Evolutionary conservation across 1,140 invertebrate genomes (phyloP).

Genomic region (Tetragonula clypearis): DNA sequence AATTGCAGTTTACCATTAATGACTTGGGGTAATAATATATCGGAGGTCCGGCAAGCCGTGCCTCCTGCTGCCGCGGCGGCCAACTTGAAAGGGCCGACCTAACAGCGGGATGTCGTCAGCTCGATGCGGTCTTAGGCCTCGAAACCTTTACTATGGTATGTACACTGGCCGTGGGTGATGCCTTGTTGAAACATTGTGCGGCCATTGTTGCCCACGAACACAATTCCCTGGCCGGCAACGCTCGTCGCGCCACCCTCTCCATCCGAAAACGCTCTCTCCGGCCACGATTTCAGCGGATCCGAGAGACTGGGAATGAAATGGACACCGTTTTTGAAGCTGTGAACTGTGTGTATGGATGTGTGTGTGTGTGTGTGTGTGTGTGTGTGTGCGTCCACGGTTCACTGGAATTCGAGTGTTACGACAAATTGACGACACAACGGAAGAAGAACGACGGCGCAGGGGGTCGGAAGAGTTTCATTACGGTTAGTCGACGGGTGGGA

Average conservation of each 20-base stretch:
- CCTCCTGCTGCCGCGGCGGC: constrained; percentile 78
- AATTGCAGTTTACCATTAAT: constrained; percentile 81
- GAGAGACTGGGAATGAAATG: constrained; percentile 19
- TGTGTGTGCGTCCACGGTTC: no score
- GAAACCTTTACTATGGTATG: constrained; percentile 60
- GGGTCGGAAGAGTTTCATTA: constrained; percentile 3
- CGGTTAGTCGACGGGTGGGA: neutral
- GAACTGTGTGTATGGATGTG: no score
- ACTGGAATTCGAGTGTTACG: no score
- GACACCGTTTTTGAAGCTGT: neutral
- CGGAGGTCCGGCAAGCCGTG: constrained; percentile 70
- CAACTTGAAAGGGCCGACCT: constrained; percentile 78
- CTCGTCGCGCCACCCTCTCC: constrained; percentile 7
- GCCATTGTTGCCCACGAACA: constrained; percentile 54
- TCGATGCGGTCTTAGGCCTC: constrained; percentile 66
- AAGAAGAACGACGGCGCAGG: neutral
- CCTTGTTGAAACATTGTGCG: constrained; percentile 62
- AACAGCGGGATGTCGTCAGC: constrained; percentile 79
- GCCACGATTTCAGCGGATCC: constrained; percentile 47
- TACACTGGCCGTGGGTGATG: constrained; percentile 60
- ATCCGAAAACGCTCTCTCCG: neutral
- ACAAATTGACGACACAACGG: constrained; percentile 6
- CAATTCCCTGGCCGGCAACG: neutral
- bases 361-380: no score
- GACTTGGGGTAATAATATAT: constrained; percentile 79